phyloP scores from a whole-genome alignment of 2,113 vertebrate species.

The Mirza zaza region DNA sequence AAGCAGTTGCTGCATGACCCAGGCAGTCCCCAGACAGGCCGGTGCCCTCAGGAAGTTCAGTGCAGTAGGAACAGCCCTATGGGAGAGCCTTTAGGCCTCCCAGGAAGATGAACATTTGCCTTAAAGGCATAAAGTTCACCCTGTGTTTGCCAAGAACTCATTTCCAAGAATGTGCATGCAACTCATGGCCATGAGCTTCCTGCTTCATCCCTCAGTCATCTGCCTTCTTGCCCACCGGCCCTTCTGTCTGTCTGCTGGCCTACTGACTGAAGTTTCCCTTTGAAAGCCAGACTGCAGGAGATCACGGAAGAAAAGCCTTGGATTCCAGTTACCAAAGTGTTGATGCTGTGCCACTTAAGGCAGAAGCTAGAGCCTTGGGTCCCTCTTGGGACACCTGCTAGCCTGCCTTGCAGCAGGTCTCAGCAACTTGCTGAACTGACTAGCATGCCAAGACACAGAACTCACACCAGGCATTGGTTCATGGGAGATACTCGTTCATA shows the following conservation, averaged over 20 bases:
- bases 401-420: not conserved
- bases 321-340: not conserved
- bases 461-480: no score
- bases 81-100: not conserved
- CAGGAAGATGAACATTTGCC: not conserved
- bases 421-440: not conserved
- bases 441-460: not conserved
- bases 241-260: not conserved
- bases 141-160: not conserved
- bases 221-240: not conserved
- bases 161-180: not conserved
- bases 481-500: rapidly evolving
- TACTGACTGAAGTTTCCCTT: not conserved
- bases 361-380: not conserved
- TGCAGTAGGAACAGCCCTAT: not conserved
- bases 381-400: not conserved
- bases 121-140: not conserved
- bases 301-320: not conserved
- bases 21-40: not conserved
- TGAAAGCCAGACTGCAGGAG: not conserved
- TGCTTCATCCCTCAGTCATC: not conserved
- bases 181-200: not conserved
- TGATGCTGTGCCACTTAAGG: not conserved
- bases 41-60: not conserved
- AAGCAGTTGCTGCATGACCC: not conserved